phyloP scores from a whole-genome alignment of 2,113 vertebrate species.

The Miniopterus natalensis region DNA sequence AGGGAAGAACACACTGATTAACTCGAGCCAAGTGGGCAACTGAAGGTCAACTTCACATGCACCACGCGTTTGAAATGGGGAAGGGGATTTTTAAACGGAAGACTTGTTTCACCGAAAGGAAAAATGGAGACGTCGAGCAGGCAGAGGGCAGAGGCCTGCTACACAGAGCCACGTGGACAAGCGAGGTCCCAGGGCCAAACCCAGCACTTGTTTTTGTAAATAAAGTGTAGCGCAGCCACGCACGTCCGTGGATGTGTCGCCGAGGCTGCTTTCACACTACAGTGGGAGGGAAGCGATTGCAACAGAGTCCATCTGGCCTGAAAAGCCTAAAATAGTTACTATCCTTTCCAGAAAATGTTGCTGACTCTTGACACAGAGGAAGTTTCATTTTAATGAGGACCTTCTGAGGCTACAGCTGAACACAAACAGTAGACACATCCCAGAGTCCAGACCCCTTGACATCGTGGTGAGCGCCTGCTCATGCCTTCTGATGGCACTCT shows the following conservation, averaged over 20 bases:
- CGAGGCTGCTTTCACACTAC: not conserved
- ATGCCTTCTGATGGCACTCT: not conserved
- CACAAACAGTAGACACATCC: not conserved
- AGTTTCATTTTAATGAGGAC: not conserved
- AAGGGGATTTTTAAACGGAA: not conserved
- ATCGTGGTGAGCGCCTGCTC: not conserved
- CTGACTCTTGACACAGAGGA: not conserved
- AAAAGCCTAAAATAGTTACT: not conserved
- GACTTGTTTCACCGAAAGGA: not conserved
- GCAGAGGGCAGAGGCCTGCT: not conserved
- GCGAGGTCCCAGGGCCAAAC: not conserved
- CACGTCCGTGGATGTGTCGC: fast-evolving
- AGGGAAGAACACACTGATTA: not conserved
- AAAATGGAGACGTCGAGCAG: not conserved
- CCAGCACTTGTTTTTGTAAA: fast-evolving
- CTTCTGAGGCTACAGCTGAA: not conserved
- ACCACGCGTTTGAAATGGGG: not conserved
- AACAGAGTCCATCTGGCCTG: not conserved
- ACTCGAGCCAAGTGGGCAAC: fast-evolving
- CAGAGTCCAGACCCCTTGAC: not conserved
- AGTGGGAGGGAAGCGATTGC: fast-evolving
- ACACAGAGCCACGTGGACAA: fast-evolving
- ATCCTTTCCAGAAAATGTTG: not conserved
- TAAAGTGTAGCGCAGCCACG: not conserved
- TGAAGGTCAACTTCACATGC: not conserved